Evolutionary conservation across 2,888 invertebrate genomes (phyloP), one percentile per base, ranked within the genome.

Genomic region (Epinotia ramella): DNA sequence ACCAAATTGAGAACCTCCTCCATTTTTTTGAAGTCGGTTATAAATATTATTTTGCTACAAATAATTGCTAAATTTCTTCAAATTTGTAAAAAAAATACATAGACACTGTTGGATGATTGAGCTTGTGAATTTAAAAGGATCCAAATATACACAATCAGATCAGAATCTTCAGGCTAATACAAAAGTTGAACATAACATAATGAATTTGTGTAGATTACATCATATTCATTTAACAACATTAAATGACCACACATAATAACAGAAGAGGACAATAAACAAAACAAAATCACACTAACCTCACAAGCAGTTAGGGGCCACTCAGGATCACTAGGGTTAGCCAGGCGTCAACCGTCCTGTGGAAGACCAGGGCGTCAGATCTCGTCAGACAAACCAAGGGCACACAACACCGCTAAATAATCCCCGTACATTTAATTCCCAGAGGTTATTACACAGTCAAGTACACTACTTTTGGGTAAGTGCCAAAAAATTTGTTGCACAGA

Each of bases 241-340:
- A 73, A 78, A 78, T 79, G 78, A 78, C 67, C 75, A 68, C 65
- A 65, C 28, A 65, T 63, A 28, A 73, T 66, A 77, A 83, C 73
- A 70, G 44, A 77, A 65, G 77, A 72, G 65, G 49, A 63, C 49
- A 73, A 80, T 78, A 75, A 80, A 81, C 80, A 81, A 79, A 81
- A 81, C 84, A 79, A 78, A 79, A 72, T 78, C 78, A 77, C 80
- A 94, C 94, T 93, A 91, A 94, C 94, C 94, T 94, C 91, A 90
- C 91, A 94, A 91, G 93, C 93, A 79, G 90, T 94, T 94, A 94
- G 84, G 85, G 87, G 88, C 89, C 91, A 93, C 92, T 91, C 92
- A 79, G 91, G 91, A 88, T 87, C 91, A 92, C 91, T 89, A 90
- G 90, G 88, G 84, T 84, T 84, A 88, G 89, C 87, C 90, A 90